Evolutionary conservation across 2,888 invertebrate species (phyloP), one percentile per base, ranked within the genome.

Genomic region (Erynnis tages): DNA sequence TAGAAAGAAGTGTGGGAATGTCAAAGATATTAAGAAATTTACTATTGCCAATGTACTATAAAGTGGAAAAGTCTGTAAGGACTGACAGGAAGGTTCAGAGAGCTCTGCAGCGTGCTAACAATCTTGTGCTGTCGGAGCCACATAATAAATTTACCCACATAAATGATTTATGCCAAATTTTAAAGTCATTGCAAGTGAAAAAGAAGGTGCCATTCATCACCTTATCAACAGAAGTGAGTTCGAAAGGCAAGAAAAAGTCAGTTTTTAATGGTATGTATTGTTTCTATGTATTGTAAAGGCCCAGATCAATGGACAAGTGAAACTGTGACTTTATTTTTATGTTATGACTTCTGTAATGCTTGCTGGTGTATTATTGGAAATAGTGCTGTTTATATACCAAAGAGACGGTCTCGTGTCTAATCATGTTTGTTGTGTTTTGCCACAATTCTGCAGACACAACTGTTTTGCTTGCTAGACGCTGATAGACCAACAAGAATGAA

Each of bases 181-280:
- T 83, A 7, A 73, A 71, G 46, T 40, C 54, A 1, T 61, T 62
- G 41, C 62, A 46, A 32, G 14, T 37, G 11, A 71, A 65, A 44
- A 78, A 69, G 62, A 72, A 71, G 57, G 74, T 70, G 0, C 49
- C 69, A 25, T 67, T 77, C 27, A 62, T 72, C n/a, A 81, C 81
- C 11, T 57, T 82, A 40, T 49, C 63, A 38, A 68, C 56, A 7
- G 54, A 64, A 13, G 21, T 65, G 11, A 59, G 19, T 8, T 7
- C 25, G 10, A n/a, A 55, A 49, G 56, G 66, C 67, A 59, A 58
- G 38, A n/a, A n/a, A n/a, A n/a, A n/a, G n/a, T n/a, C n/a, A n/a
- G n/a, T n/a, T n/a, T n/a, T n/a, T n/a, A n/a, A n/a, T n/a, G n/a
- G n/a, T n/a, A n/a, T n/a, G n/a, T n/a, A n/a, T n/a, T n/a, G n/a